Base-by-base conservation (phyloP, 2,888 invertebrate genomes). In the Bruchidius siliquastri region DNA sequence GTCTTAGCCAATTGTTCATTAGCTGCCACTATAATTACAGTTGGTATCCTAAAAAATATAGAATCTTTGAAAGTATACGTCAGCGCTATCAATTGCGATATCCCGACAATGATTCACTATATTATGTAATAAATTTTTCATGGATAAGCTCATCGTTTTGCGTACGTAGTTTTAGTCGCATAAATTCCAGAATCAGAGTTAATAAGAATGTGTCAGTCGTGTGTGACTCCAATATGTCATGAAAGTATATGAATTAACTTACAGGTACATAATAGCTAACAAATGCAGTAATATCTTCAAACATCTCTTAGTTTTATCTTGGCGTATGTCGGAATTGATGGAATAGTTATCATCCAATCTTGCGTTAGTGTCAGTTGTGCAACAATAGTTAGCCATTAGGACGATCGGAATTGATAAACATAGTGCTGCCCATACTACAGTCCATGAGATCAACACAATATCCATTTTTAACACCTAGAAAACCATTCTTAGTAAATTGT, bases 1-100 rank as follows among this genome's bases (percentile, higher is more conserved):
- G 90, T 89, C 73, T 86, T 84, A 70, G 90, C 88, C 73, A 91
- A 87, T 79, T 90, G 89, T 82, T 91, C 90, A 84, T 92, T 92
- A 80, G 90, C 90, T 77, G 90, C 87, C 80, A 92, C 87, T 87
- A 92, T 90, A 77, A 90, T 87, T 70, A 89, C 85, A 81, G 90
- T 88, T 77, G 90, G 88, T 77, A 87, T 81, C 76, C 92, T 92
- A 73, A 71, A 70, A 69, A 71, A n/a, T n/a, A n/a, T n/a, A n/a
- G n/a, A n/a, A n/a, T n/a, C n/a, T n/a, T n/a, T n/a, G n/a, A n/a
- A n/a, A n/a, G n/a, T n/a, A n/a, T n/a, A n/a, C n/a, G n/a, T n/a
- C n/a, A n/a, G n/a, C n/a, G n/a, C n/a, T n/a, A n/a, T n/a, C n/a
- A n/a, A n/a, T n/a, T n/a, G n/a, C n/a, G n/a, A n/a, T n/a, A n/a